These are phyloP conservation scores for Menidia beryllina DNA, from an alignment of 2,113 vertebrate genomes.

Conservation along the genomic window DNA sequence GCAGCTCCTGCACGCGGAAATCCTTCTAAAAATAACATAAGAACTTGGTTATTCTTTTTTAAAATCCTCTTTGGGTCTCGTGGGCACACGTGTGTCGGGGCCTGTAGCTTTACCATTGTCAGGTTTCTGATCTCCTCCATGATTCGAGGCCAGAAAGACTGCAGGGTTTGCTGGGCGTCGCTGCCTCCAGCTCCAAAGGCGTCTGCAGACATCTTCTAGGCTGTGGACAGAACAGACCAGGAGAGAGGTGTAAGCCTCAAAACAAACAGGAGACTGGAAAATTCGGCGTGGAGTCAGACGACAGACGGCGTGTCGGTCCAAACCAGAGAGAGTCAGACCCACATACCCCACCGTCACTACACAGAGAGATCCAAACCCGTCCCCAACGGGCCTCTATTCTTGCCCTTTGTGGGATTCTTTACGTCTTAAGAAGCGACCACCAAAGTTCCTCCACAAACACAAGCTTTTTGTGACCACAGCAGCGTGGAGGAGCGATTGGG, in stretches of 20 bases:
- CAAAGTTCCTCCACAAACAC: conserved; percentile 44
- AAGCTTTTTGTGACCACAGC: conserved; percentile 37
- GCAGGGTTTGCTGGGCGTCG: conserved; percentile 96
- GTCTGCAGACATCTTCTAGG: conserved; percentile 90
- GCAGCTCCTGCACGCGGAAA: conserved; percentile 97
- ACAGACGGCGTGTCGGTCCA: conserved; percentile 12
- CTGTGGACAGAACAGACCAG: conserved; percentile 47
- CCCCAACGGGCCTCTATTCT: conserved; percentile 42
- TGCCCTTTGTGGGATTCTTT: conserved; percentile 47
- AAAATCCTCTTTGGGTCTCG: neutral
- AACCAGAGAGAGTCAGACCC: conserved; percentile 40
- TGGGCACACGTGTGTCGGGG: neutral
- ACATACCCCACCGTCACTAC: conserved; percentile 37
- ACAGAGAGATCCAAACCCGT: too few species aligned
- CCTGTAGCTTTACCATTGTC: conserved; percentile 86
- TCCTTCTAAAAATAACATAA: conserved; percentile 89
- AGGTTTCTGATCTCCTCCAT: conserved; percentile 99
- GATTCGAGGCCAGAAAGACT: conserved; percentile 98
- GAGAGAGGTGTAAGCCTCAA: neutral
- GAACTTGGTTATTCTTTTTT: conserved; percentile 13
- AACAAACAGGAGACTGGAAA: neutral
- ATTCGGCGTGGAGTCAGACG: conserved; percentile 5
- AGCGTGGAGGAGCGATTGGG: too few species aligned
- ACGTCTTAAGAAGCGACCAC: conserved; percentile 37
- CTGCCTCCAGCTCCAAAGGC: conserved; percentile 88